Conservation (phyloP, 2,797 vertebrate genomes). For the Phoeniculus purpureus region DNA sequence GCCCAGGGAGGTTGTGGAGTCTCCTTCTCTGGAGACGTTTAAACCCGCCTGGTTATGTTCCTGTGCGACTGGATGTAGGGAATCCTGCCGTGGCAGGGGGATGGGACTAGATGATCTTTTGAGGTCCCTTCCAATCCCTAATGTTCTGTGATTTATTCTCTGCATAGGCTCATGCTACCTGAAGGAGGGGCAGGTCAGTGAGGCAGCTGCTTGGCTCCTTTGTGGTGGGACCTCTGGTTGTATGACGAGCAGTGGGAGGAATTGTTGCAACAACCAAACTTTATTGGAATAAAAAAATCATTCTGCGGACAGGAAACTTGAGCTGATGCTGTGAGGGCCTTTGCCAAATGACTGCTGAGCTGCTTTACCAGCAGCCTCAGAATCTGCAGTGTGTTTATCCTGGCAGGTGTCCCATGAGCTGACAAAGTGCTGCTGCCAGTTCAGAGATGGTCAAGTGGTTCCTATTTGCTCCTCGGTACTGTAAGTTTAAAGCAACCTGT, state of each 20-base stretch:
- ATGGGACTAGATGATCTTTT: too few species aligned
- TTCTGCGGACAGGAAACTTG: not conserved
- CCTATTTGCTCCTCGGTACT: not conserved
- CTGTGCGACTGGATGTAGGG: too few species aligned
- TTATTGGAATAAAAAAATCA: too few species aligned
- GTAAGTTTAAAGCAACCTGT: not conserved
- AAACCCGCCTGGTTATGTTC: too few species aligned
- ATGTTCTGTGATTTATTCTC: not conserved
- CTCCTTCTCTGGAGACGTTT: too few species aligned
- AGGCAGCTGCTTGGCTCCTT: not conserved
- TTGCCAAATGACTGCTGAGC: not conserved
- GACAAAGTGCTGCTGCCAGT: not conserved
- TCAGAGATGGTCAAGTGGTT: not conserved
- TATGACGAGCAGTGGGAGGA: not conserved
- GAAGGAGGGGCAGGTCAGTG: not conserved
- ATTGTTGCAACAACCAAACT: not conserved
- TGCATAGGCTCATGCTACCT: not conserved
- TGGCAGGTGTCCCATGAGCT: not conserved
- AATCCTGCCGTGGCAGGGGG: too few species aligned
- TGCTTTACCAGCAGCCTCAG: not conserved
- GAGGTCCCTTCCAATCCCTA: too few species aligned
- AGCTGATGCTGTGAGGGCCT: not conserved
- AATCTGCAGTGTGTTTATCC: not conserved
- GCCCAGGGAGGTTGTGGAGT: too few species aligned
- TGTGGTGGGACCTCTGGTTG: not conserved